phyloP scores from a whole-genome alignment of 2,888 invertebrate genomes.

The Stenodera caucasica region DNA sequence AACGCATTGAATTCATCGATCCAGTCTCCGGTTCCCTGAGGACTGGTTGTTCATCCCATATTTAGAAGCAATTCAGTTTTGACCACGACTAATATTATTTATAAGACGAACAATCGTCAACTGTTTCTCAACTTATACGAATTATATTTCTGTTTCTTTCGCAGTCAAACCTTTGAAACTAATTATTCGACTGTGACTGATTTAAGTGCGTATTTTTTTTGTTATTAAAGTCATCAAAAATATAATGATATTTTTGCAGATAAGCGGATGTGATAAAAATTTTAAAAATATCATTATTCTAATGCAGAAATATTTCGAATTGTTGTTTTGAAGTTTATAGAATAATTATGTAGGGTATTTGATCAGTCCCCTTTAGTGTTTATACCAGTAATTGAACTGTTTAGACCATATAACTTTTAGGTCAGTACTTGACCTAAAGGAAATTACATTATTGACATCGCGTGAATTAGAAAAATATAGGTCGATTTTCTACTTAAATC shows the following conservation, averaged over 20 bases:
- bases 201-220: no score
- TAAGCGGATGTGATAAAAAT: neutral
- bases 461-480: neutral
- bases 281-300: neutral
- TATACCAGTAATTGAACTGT: neutral
- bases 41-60: no score
- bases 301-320: neutral
- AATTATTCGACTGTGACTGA: no score
- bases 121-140: no score
- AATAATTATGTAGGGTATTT: neutral
- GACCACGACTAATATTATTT: no score
- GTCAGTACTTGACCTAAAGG: conserved; percentile 1
- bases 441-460: neutral
- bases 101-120: no score
- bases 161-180: no score
- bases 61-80: no score
- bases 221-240: no score
- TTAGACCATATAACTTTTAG: neutral
- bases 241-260: neutral
- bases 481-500: neutral
- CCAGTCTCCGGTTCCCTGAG: no score
- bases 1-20: no score
- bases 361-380: neutral
- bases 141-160: no score
- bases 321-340: neutral